Percentiles rank a stretch among this genome's conserved stretches.
Conservation (phyloP, 2,113 vertebrate genomes). For the Neodon shergylaensis region DNA sequence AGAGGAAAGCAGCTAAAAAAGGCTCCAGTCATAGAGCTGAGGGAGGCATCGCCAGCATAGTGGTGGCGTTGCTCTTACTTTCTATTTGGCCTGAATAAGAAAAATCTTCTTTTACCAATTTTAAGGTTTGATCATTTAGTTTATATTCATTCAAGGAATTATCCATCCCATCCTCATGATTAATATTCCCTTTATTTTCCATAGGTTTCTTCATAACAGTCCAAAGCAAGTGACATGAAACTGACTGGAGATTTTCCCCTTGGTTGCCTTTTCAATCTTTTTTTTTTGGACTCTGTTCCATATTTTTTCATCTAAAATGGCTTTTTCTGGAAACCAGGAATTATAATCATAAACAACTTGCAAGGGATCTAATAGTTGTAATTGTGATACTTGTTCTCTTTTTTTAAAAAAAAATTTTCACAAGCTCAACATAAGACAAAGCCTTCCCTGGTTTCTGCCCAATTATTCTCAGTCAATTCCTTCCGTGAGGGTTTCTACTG, state of each 20-base stretch:
- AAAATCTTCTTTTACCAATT: background rate
- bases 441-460: background rate
- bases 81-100: background rate
- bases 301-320: background rate
- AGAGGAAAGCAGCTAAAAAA: background rate
- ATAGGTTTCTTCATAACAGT: background rate
- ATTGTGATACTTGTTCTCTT: background rate
- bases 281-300: background rate
- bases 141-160: background rate
- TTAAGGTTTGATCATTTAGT: background rate
- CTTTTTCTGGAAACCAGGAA: background rate
- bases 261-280: background rate
- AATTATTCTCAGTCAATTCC: background rate
- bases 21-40: background rate
- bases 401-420: background rate
- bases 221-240: background rate
- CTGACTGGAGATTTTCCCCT: background rate
- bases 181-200: background rate
- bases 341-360: background rate
- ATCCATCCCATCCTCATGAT: background rate
- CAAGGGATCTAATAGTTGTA: background rate
- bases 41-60: background rate
- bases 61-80: background rate
- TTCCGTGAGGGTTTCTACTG: background rate
- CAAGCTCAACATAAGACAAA: background rate